Percentiles rank a stretch among this genome's conserved stretches.
phyloP scores from a whole-genome alignment of 2,888 invertebrate genomes.

The Campoplex capitator region DNA sequence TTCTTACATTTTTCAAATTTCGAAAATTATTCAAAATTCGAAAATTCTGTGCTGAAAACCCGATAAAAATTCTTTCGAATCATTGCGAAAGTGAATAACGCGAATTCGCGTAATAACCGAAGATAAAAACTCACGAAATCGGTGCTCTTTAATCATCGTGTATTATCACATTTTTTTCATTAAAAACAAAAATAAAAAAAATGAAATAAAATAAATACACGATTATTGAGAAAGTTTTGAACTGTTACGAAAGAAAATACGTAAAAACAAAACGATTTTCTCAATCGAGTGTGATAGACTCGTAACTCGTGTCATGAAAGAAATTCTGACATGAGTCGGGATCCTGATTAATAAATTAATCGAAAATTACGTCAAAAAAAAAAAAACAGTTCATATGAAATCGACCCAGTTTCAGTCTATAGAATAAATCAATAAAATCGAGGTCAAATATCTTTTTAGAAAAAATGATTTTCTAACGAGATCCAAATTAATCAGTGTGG shows the following conservation, averaged over 20 bases:
- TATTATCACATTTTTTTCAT: background rate
- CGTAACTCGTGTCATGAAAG: background rate
- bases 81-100: background rate
- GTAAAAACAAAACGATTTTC: background rate
- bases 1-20: background rate
- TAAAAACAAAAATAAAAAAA: background rate
- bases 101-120: background rate
- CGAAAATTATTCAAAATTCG: background rate
- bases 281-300: background rate
- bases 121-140: background rate
- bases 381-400: background rate
- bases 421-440: background rate
- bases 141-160: background rate
- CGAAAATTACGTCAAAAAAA: background rate
- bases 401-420: background rate
- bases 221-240: background rate
- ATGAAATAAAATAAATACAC: background rate
- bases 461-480: background rate
- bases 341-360: background rate
- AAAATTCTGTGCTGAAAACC: background rate
- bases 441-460: background rate
- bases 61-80: background rate
- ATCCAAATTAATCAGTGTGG: too few relatives aligned
- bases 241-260: background rate
- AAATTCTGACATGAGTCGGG: background rate